Conservation (phyloP, 2,888 invertebrate genomes). For the Aphidius colemani region DNA sequence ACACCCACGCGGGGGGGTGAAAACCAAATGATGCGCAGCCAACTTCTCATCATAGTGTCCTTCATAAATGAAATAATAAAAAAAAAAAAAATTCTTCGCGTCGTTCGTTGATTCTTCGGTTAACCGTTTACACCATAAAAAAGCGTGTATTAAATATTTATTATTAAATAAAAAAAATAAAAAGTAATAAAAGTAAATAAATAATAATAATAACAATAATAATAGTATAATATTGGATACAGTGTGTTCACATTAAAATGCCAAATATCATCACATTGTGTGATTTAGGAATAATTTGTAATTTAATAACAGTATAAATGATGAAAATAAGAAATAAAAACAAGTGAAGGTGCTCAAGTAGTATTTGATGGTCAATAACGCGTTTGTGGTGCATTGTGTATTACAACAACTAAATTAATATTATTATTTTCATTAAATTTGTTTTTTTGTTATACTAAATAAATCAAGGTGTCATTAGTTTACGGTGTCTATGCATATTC, state of each 20-base stretch:
- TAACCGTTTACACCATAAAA: constrained; percentile 37
- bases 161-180: background rate
- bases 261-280: too few species aligned
- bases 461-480: constrained; percentile 49
- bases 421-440: too few species aligned
- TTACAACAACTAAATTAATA: too few species aligned
- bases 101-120: constrained; percentile 43
- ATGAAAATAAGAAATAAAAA: constrained; percentile 1
- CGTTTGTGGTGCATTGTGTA: constrained; percentile 22
- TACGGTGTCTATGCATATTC: constrained; percentile 57
- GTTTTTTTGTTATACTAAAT: constrained; percentile 11
- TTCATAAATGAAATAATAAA: too few species aligned
- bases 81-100: constrained; percentile 39
- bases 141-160: background rate
- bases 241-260: too few species aligned
- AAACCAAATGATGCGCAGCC: constrained; percentile 35
- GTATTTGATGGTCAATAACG: constrained; percentile 39
- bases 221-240: too few species aligned
- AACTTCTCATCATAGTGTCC: constrained; percentile 37
- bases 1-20: too few species aligned
- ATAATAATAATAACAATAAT: background rate
- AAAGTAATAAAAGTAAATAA: background rate
- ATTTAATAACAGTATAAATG: too few species aligned
- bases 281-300: too few species aligned
- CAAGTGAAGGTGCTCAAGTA: constrained; percentile 40